Conservation (phyloP, 2,113 vertebrate genomes). For the Odontophorus gujanensis region DNA sequence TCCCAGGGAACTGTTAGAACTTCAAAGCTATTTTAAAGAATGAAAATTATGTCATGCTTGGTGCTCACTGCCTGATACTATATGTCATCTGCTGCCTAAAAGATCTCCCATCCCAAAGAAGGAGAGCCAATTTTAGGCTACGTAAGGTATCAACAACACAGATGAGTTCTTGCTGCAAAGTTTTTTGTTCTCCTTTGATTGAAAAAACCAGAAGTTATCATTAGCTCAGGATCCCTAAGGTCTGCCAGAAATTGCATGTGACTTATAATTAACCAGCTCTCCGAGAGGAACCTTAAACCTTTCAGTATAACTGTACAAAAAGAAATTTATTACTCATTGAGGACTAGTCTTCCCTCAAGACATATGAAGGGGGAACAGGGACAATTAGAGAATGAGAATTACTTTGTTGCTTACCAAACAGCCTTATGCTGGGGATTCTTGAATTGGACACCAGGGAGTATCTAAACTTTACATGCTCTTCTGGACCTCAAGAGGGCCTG, state of each 20-base stretch:
- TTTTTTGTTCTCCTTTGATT: neutral
- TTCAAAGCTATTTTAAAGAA: constrained; percentile 10
- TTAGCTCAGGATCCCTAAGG: neutral
- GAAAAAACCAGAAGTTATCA: neutral
- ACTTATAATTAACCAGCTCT: constrained; percentile 53
- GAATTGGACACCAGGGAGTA: neutral
- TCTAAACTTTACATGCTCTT: constrained; percentile 39
- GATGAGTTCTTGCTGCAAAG: neutral
- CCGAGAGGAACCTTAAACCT: constrained; percentile 12
- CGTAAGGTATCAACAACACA: neutral
- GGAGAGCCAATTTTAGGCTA: neutral
- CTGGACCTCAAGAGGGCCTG: constrained; percentile 50
- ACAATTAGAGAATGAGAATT: constrained; percentile 19
- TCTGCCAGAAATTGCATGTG: constrained; percentile 32
- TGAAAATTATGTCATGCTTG: constrained; percentile 22
- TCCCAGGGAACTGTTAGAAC: neutral
- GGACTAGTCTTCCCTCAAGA: constrained; percentile 20
- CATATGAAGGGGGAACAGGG: neutral
- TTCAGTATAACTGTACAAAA: constrained; percentile 27
- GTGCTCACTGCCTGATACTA: neutral
- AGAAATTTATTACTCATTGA: constrained; percentile 11
- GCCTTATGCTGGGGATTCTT: constrained; percentile 17
- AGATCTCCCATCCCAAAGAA: neutral
- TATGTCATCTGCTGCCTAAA: constrained; percentile 1
- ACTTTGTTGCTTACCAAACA: constrained; percentile 3